Base-by-base conservation (phyloP, 2,113 vertebrate genomes). In the Penelope pileata region DNA sequence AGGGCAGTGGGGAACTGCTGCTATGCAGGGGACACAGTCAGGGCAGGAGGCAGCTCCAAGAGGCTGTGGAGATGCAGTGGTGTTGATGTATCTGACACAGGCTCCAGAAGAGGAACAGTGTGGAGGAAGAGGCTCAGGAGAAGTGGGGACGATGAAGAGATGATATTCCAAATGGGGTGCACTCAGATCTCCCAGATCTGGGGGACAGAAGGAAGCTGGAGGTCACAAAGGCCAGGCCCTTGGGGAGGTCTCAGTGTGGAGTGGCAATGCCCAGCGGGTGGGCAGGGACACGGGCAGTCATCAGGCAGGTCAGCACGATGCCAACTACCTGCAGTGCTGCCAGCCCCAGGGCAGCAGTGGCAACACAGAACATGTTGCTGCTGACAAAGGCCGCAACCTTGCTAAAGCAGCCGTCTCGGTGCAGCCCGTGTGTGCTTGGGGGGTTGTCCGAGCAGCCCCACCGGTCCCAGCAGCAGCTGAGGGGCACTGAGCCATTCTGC, bases 311-410 rank as follows among this genome's bases (percentile, higher is more conserved):
- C 82, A 98, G 94, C 56, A 97, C 95, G 0, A 99, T 98, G 58
- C 98, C 98, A 16, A 98, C 87, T 16, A 98, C 96, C 95, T 98
- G 98, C 48, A 98, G 96, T 90, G 98, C 96, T 0, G 98, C 98
- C 92, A 99, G 86, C 23, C 98, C 98, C 64, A 99, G 94, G 36
- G 99, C 98, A 9, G 98, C 97, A 13, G 98, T 97, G 23, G 98
- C 98, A 8, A 99, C 97, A 29, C 97, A 98, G 40, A 97, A 97
- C 96, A 99, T 97, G 60, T 99, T 99, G 97, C 97, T 97, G 64
- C 98, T 98, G 94, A 99, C 96, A 53, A 99, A 97, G 91, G 97
- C 98, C 66, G 97, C 97, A 75, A 98, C 98, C 83, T 98, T 98
- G 80, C 94, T 90, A 91, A 99, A 99, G 96, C 99, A 99, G 19